Evolutionary conservation across 2,888 invertebrate genomes (phyloP).

Genomic region (Sericinus montela): DNA sequence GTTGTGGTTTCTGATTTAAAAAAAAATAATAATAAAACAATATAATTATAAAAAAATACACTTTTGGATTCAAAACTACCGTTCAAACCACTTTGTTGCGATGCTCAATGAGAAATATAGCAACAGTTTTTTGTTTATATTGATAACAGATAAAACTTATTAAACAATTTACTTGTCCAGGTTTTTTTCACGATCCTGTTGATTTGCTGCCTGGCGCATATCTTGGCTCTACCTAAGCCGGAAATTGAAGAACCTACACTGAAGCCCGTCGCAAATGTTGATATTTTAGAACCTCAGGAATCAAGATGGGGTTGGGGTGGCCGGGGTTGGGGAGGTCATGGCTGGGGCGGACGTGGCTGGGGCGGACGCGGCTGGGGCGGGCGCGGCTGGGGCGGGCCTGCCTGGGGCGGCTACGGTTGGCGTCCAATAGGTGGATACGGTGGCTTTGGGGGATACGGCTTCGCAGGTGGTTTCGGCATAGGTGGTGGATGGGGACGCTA

Average conservation of each 20-base stretch:
- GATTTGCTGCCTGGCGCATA: conserved; percentile 44
- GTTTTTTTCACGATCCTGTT: conserved; percentile 37
- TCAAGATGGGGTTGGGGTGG: conserved; percentile 13
- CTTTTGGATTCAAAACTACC: no score
- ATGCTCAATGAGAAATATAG: no score
- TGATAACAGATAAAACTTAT: no score
- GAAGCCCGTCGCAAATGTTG: conserved; percentile 1
- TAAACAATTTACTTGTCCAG: conserved; percentile 29
- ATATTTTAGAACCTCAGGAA: conserved; percentile 12
- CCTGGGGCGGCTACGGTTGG: not conserved
- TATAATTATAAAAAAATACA: no score
- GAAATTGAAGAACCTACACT: conserved; percentile 3
- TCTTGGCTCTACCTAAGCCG: conserved; percentile 36
- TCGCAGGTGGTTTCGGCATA: no score
- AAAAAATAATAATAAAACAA: no score
- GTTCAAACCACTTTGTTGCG: no score
- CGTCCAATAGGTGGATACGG: not conserved
- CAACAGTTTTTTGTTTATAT: no score
- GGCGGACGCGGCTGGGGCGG: not conserved
- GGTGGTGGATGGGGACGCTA: not conserved
- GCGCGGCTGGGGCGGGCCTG: not conserved
- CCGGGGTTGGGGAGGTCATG: conserved; percentile 3
- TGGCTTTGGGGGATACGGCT: not conserved
- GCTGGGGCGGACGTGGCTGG: conserved; percentile 4
- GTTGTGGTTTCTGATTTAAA: no score